Conservation (phyloP, 2,888 invertebrate genomes). For the Erynnis tages region DNA sequence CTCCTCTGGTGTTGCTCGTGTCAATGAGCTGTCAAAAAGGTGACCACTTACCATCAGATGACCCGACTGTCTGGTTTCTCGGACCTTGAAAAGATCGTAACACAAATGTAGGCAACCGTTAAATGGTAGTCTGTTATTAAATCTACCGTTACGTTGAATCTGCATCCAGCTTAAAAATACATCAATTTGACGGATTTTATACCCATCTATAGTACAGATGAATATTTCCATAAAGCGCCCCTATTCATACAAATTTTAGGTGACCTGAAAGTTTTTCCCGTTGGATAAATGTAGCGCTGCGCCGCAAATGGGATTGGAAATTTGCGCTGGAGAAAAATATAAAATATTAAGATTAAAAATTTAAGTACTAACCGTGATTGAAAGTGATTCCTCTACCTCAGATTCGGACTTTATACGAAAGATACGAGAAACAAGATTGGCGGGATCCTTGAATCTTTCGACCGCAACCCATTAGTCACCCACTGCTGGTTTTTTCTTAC, state of each 20-base stretch:
- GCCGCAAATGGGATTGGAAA: slow-evolving; percentile 21
- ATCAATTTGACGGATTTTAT: not conserved
- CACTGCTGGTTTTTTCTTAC: no score
- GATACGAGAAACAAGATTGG: no score
- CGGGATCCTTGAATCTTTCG: no score
- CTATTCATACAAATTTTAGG: slow-evolving; percentile 17
- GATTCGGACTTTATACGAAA: not conserved
- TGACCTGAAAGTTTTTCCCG: slow-evolving; percentile 16
- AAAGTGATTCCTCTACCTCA: not conserved
- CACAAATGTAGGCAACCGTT: no score
- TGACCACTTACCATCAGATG: no score
- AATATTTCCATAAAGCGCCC: slow-evolving; percentile 11
- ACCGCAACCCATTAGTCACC: no score
- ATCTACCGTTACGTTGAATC: no score
- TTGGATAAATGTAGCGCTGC: slow-evolving; percentile 9
- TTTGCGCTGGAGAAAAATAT: slow-evolving; percentile 1
- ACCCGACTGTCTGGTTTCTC: no score
- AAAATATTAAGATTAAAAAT: not conserved
- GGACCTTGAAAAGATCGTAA: no score
- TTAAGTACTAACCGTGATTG: not conserved
- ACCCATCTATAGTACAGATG: slow-evolving; percentile 1
- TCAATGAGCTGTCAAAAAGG: no score
- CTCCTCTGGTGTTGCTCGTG: no score
- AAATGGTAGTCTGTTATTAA: no score
- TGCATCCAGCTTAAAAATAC: not conserved